Percentiles rank a stretch among this genome's conserved stretches.
phyloP scores from a whole-genome alignment of 1,140 invertebrate genomes.

The Hermatobates lingyangjiaoensis region DNA sequence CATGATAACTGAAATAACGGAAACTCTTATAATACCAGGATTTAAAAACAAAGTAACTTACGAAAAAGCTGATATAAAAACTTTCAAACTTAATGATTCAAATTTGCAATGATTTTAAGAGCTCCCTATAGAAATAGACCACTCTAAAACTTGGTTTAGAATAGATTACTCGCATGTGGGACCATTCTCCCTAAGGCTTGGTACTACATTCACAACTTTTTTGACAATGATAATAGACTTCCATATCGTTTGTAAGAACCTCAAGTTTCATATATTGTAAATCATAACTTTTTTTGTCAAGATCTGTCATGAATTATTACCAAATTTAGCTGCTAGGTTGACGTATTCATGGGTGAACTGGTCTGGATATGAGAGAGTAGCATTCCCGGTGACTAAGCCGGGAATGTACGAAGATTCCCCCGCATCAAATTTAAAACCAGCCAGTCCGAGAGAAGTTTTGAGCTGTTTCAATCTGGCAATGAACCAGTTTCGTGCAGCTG shows the following conservation, averaged over 20 bases:
- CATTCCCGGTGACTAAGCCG: not conserved
- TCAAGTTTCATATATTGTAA: not conserved
- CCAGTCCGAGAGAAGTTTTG: conserved; percentile 41
- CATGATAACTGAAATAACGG: too few relatives aligned
- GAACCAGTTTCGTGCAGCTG: conserved; percentile 51
- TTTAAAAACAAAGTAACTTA: too few relatives aligned
- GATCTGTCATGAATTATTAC: not conserved
- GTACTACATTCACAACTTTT: too few relatives aligned
- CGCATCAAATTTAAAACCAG: conserved; percentile 85
- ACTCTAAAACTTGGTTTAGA: too few relatives aligned
- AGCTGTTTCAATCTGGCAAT: conserved; percentile 35
- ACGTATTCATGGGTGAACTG: conserved; percentile 12
- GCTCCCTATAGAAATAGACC: too few relatives aligned
- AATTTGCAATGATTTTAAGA: too few relatives aligned
- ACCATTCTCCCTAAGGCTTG: too few relatives aligned
- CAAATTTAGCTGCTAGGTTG: conserved; percentile 11
- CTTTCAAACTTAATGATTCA: too few relatives aligned
- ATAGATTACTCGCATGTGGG: too few relatives aligned
- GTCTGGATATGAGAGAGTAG: not conserved
- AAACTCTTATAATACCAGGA: too few relatives aligned
- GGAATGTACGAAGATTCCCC: conserved; percentile 23
- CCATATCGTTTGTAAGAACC: not conserved
- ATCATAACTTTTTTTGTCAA: not conserved
- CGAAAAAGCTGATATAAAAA: too few relatives aligned
- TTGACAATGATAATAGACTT: too few relatives aligned